Evolutionary conservation across 2,113 vertebrate genomes (phyloP), one percentile per base, ranked within the genome.

Genomic region (Cynopterus brachyotis): DNA sequence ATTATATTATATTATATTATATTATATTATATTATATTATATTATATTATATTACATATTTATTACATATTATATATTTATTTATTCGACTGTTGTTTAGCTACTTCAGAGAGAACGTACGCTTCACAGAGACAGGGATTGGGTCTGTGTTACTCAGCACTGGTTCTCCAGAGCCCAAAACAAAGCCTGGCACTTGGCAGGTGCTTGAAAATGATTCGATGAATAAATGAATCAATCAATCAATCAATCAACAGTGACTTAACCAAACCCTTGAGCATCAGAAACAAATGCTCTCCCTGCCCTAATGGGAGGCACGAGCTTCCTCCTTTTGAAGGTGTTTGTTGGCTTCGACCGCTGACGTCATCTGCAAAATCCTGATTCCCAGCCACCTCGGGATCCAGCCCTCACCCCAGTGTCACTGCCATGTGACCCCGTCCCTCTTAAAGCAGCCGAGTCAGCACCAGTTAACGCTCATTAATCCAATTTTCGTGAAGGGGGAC

Each of bases 401-500:
- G 12, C 22, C 28, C 8, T 57, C 60, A 35, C 22, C 30, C 19
- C 12, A 11, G 24, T 2, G 26, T 83, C 73, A 6, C 57, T 59
- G 75, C 50, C 72, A 32, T 42, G 37, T 22, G 47, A 79, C 37
- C 40, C n/a, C 12, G 45, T 89, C 79, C 40, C 62, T 83, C 89
- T 60, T 70, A 91, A 96, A 88, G 90, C 32, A 42, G 32, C 26
- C 55, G 64, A 84, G 87, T 92, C 70, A 8, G 57, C 78, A 69
- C 87, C 92, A 96, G 87, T 94, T 96, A 97, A 32, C 60, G 53
- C 57, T 83, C 89, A 57, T 87, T 95, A 96, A 97, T 95, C 45
- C 55, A 53, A 42, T 94, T 96, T 97, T 95, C 69, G 45, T 87
- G 72, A 60, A 79, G 94, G 45, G 95, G 85, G n/a, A 37, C 90